Evolutionary conservation across 2,113 vertebrate species (phyloP).

Genomic region (Edolisoma coerulescens): DNA sequence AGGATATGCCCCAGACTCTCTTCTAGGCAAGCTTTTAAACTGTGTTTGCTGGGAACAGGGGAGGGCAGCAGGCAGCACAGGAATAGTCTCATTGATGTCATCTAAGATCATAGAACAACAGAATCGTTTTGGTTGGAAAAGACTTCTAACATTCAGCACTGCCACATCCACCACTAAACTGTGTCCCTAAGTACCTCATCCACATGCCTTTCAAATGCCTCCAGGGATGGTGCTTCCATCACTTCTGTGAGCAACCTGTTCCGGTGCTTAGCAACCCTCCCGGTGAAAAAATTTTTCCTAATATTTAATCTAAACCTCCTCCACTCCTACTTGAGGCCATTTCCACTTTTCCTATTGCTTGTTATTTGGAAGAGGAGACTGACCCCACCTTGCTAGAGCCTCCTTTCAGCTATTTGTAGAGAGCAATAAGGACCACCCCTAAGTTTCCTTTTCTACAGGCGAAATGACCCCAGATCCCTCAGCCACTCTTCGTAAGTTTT

Average conservation of each 20-base stretch:
- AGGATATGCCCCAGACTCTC: background rate
- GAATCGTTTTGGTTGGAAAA: background rate
- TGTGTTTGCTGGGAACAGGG: background rate
- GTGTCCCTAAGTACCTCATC: background rate
- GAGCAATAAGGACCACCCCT: background rate
- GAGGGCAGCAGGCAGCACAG: background rate
- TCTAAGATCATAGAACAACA: background rate
- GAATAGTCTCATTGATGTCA: background rate
- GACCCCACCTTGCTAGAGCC: accelerated
- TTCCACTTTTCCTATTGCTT: background rate
- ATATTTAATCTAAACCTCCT: background rate
- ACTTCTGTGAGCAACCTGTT: background rate
- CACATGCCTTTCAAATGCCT: background rate
- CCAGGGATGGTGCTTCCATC: background rate
- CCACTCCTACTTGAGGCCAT: accelerated
- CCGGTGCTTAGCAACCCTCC: background rate
- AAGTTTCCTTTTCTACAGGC: background rate
- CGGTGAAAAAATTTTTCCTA: background rate
- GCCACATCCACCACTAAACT: background rate
- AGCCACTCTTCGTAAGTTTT: background rate
- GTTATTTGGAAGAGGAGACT: background rate
- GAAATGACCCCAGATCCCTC: background rate
- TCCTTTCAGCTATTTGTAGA: background rate
- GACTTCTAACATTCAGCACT: background rate
- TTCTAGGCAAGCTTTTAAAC: background rate